Percentiles rank a stretch among this genome's conserved stretches.
These are phyloP conservation scores for Xestia rhomboidea DNA, from an alignment of 2,888 invertebrate species.

Conservation along the genomic window DNA sequence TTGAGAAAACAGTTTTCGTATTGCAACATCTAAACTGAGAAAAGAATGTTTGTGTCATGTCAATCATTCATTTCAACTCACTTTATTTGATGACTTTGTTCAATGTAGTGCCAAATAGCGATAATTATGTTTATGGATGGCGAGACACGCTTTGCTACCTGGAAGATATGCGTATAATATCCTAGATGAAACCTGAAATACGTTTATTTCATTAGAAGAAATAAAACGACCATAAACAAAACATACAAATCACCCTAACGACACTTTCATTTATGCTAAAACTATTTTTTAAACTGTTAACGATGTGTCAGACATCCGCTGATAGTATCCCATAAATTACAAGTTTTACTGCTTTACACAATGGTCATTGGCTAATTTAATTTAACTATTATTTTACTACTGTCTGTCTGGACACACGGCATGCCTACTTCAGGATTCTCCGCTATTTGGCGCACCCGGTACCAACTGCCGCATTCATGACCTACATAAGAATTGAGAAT, in stretches of 20 bases:
- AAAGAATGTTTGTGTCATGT: neutral
- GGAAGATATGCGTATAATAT: neutral
- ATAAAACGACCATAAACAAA: slow-evolving; percentile 1
- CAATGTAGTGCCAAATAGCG: slow-evolving; percentile 5
- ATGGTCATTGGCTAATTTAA: slow-evolving; percentile 67
- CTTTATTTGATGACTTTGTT: neutral
- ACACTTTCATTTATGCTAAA: slow-evolving; percentile 53
- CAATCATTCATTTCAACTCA: neutral
- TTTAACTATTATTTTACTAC: slow-evolving; percentile 72
- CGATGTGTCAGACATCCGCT: slow-evolving; percentile 69
- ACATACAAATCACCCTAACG: slow-evolving; percentile 31
- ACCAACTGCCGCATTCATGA: slow-evolving; percentile 64
- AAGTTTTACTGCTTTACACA: slow-evolving; percentile 71
- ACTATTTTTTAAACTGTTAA: slow-evolving; percentile 59
- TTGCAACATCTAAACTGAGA: neutral
- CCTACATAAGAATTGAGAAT: slow-evolving; percentile 53
- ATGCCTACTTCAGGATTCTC: slow-evolving; percentile 64
- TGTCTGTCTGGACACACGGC: slow-evolving; percentile 61
- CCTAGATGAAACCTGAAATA: neutral
- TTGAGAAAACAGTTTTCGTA: neutral
- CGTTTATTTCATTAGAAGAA: neutral
- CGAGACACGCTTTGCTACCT: neutral
- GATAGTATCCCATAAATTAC: slow-evolving; percentile 71
- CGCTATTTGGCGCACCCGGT: slow-evolving; percentile 57
- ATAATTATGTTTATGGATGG: neutral